These are phyloP conservation scores for Cliona cf. orientalis DNA, from an alignment of 37 sponge, comb jelly and placozoan genomes.

Conservation along the genomic window DNA sequence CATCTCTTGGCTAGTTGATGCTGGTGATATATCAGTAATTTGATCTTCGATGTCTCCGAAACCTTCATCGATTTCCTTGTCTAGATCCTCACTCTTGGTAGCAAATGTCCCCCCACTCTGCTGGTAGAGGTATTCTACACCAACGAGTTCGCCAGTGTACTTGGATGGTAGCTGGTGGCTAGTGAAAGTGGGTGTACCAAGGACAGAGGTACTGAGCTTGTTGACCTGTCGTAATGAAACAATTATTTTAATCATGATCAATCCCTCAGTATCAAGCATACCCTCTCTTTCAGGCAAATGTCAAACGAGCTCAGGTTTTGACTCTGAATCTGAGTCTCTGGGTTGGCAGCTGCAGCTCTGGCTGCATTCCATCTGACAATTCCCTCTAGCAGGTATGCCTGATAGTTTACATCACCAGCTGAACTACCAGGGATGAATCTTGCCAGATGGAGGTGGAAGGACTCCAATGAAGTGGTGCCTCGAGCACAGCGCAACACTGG, in stretches of 20 bases:
- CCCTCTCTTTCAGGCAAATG: neutral
- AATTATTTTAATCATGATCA: no score
- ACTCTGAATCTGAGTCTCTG: neutral
- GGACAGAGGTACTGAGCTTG: neutral
- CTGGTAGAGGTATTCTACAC: slow-evolving; percentile 29
- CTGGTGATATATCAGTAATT: no score
- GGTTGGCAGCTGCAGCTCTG: neutral
- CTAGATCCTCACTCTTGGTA: neutral
- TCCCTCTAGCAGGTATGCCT: slow-evolving; percentile 8
- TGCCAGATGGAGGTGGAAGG: slow-evolving; percentile 22
- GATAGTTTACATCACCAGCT: slow-evolving; percentile 3
- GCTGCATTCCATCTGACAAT: slow-evolving; percentile 18
- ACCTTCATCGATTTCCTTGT: neutral
- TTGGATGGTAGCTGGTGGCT: neutral
- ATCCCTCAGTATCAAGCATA: neutral
- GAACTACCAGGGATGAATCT: slow-evolving; percentile 25
- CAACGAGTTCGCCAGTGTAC: slow-evolving; percentile 39
- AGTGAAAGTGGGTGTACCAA: neutral
- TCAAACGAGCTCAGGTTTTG: neutral
- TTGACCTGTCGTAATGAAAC: slow-evolving; percentile 5
- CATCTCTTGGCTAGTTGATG: neutral
- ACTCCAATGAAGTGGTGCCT: slow-evolving; percentile 44
- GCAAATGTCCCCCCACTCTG: slow-evolving; percentile 9
- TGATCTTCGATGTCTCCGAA: slow-evolving; percentile 18
- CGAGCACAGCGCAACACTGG: slow-evolving; percentile 36